phyloP scores from a whole-genome alignment of 2,113 vertebrate genomes.

The Polyodon spathula region DNA sequence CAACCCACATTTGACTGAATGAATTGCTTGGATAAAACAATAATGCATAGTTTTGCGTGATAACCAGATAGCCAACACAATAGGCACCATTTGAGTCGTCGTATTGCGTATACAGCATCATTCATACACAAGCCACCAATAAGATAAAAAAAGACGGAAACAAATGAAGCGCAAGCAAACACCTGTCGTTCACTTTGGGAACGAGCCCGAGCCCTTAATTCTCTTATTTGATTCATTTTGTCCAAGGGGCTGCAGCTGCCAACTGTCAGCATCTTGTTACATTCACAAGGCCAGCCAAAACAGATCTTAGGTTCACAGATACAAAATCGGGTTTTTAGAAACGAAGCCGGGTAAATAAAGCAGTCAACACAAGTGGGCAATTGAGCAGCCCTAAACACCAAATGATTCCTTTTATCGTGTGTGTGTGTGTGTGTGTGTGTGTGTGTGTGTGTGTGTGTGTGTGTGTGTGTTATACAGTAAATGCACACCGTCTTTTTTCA shows the following conservation, averaged over 20 bases:
- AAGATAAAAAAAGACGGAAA: slow-evolving; percentile 44
- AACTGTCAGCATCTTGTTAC: slow-evolving; percentile 86
- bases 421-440: no score
- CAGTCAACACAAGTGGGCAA: no score
- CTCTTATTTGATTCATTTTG: slow-evolving; percentile 57
- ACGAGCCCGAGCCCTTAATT: slow-evolving; percentile 48
- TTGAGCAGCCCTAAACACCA: no score
- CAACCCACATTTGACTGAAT: no score
- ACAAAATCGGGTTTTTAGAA: slow-evolving; percentile 1
- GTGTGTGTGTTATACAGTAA: no score
- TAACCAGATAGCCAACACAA: no score
- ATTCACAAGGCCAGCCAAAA: slow-evolving; percentile 46
- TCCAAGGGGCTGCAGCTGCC: slow-evolving; percentile 70
- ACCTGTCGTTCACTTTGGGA: slow-evolving; percentile 74
- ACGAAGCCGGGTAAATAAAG: background rate
- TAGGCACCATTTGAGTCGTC: no score
- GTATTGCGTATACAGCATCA: background rate
- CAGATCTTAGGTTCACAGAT: slow-evolving; percentile 32
- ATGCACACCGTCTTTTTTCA: no score
- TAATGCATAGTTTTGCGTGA: no score
- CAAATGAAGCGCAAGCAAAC: slow-evolving; percentile 64
- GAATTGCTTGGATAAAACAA: no score
- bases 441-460: no score
- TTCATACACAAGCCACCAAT: slow-evolving; percentile 35
- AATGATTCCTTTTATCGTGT: no score